Base-by-base conservation (phyloP, 2,888 invertebrate species). In the Noctua janthina region DNA sequence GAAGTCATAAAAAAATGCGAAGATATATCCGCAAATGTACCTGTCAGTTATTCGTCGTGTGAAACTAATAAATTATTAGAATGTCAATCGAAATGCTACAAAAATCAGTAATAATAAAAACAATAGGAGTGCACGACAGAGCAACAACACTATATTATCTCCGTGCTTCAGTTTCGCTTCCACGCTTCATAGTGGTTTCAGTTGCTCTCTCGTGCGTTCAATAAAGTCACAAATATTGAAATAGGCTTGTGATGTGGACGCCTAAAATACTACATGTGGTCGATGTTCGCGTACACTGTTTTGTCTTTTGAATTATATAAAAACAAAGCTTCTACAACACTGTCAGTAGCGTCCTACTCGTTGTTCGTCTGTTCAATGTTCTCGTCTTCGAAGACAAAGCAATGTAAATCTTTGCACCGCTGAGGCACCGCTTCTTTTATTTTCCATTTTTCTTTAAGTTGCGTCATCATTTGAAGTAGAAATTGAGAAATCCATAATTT, bases 201-300 rank as follows among this genome's bases (percentile, higher is more conserved):
- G 84, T 90, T 88, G 88, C 89, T 92, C 89, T 91, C 82, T 86
- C 87, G 89, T 91, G 88, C 79, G 74, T 82, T 72, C 64, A 49
- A 13, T 11, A 51, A 73, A n/a, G 6, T 69, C 29, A 56, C 17
- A 64, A 64, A 73, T 67, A 68, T 71, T 23, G 5, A 23, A 17
- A 54, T 70, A 74, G 54, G 70, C 71, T 84, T 89, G 90, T 92
- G 92, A 94, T 95, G 94, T 94, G 94, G 92, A 92, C 93, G 93
- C 92, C 91, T 86, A 76, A 89, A 86, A 89, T 89, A 91, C 89
- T 91, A 83, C 87, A 91, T 93, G 93, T 95, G 95, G 95, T 95
- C 95, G 94, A 95, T 95, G 95, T 95, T 94, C 93, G 94, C 94
- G 92, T 83, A 88, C 93, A 92, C 92, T 95, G 95, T 94, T 95